A percentile compares a stretch with the other conserved stretches of the same genome.
phyloP scores from a whole-genome alignment of 2,888 invertebrate genomes.

The Clistopyga incitator region DNA sequence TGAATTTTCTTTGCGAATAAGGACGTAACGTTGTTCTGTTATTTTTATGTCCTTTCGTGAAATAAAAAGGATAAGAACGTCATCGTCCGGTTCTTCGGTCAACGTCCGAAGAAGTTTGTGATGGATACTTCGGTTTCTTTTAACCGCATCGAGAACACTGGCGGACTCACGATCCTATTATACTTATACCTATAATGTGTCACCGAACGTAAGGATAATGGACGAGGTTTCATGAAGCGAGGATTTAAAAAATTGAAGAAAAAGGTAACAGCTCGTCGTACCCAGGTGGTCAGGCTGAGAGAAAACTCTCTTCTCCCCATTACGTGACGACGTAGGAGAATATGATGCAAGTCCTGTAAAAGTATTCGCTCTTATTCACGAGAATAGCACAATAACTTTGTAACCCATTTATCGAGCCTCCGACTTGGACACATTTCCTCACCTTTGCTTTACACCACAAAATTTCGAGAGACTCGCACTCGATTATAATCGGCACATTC shows the following conservation, averaged over 20 bases:
- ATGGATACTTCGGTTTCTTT: constrained; percentile 17
- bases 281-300: constrained; percentile 19
- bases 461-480: neutral
- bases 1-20: constrained; percentile 2
- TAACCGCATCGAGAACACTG: constrained; percentile 3
- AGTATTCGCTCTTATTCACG: neutral
- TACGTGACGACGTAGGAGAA: neutral
- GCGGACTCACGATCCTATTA: neutral
- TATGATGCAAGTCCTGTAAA: neutral
- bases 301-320: neutral
- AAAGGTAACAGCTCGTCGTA: constrained; percentile 16
- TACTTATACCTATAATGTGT: constrained; percentile 17
- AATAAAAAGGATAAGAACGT: neutral
- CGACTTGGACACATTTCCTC: neutral
- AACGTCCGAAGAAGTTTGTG: constrained; percentile 1
- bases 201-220: constrained; percentile 48
- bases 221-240: constrained; percentile 48
- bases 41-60: neutral
- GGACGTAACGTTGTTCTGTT: neutral
- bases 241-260: constrained; percentile 40
- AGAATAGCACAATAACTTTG: neutral
- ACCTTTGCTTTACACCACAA: neutral
- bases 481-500: neutral
- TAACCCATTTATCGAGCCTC: neutral
- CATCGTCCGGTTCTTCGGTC: constrained; percentile 1